These are phyloP conservation scores for Caiman crocodilus DNA, from an alignment of 2,797 vertebrate species.

Conservation along the genomic window DNA sequence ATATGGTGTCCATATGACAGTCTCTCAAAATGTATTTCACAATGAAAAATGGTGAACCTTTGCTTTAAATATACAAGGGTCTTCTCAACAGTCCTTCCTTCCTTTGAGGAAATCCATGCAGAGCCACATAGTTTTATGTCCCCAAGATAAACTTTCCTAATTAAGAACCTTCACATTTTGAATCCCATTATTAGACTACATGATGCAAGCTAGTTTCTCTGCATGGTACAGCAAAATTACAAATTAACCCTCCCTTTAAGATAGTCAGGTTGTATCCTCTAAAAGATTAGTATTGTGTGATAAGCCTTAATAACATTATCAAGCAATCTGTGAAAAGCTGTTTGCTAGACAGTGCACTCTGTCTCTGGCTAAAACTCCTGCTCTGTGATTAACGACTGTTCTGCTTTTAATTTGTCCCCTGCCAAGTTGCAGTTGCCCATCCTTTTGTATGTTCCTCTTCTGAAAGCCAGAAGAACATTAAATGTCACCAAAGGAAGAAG, in stretches of 20 bases:
- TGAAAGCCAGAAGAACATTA: background rate
- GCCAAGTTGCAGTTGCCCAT: constrained; percentile 39
- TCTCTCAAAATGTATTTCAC: no score
- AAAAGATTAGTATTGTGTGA: constrained; percentile 27
- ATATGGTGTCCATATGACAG: no score
- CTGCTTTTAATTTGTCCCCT: constrained; percentile 16
- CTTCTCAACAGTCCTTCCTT: no score
- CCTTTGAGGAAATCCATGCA: no score
- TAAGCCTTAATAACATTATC: constrained; percentile 62
- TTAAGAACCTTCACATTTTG: background rate
- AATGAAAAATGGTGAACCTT: no score
- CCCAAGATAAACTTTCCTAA: background rate
- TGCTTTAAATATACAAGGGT: no score
- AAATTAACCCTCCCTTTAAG: constrained; percentile 64
- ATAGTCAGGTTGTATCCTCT: constrained; percentile 50
- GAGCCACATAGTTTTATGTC: background rate
- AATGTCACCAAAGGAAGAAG: background rate
- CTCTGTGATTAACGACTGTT: constrained; percentile 55
- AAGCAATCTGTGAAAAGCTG: constrained; percentile 49
- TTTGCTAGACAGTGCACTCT: constrained; percentile 31
- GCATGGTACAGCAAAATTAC: constrained; percentile 49
- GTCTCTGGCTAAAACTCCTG: constrained; percentile 28
- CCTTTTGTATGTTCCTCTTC: background rate
- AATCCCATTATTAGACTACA: constrained; percentile 38
- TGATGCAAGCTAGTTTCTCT: constrained; percentile 40